Evolutionary conservation across 2,113 vertebrate genomes (phyloP), one percentile per base, ranked within the genome.

Genomic region (Tauraco erythrolophus): DNA sequence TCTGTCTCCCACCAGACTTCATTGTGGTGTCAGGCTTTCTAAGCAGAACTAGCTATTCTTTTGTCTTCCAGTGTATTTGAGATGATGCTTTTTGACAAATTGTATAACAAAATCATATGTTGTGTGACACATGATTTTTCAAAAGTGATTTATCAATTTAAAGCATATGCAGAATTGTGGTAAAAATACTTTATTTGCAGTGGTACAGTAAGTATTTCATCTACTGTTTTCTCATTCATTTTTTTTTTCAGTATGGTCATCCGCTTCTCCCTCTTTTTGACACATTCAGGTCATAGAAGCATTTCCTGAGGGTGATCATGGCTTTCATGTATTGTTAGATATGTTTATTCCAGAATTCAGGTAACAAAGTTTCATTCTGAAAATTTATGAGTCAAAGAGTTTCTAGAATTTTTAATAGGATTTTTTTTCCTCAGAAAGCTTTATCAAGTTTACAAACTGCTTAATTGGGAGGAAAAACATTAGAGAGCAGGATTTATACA

Each of bases 231-330:
- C n/a, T 89, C 43, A 27, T 74, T 74, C 8, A 43, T 45, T 11
- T 62, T 81, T 81, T 81, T 87, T 81, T 84, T n/a, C 51, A 31
- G 7, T 60, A 14, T 46, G 51, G 74, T 86, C 62, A 86, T 82
- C 82, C 76, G 16, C 69, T 79, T 92, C 45, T 91, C 54, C 50
- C 14, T 89, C 75, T 87, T 86, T 66, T 76, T 89, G 93, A 97
- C 94, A 96, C 77, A 93, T 95, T 88, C 10, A 92, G 74, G 92
- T 96, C 90, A 91, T 28, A 51, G 62, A 89, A 89, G 48, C 39
- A 46, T 89, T 80, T 96, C 74, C 74, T 70, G 48, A 41, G 53
- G 35, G 51, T 81, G 22, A 51, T 70, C 19, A 84, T 41, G 54
- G 39, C 46, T 92, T 94, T 96, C 37, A 35, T 51, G 18, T 39